These are phyloP conservation scores for Ormyrus labotus DNA, from an alignment of 2,888 invertebrate species.

Conservation along the genomic window DNA sequence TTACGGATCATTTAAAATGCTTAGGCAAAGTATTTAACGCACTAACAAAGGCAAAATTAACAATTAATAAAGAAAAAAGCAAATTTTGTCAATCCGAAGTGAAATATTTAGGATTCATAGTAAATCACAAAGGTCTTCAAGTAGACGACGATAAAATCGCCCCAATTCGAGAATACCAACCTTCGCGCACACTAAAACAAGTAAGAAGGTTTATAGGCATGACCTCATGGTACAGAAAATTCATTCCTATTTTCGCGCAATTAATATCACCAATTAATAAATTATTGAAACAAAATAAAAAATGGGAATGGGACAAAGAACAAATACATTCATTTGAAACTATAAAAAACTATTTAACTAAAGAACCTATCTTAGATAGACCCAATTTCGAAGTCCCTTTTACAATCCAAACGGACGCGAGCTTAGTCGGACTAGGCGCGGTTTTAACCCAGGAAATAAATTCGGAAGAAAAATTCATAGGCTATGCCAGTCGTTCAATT, in stretches of 20 bases:
- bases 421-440: too few relatives aligned
- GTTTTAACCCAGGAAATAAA: not conserved
- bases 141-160: conserved; percentile 55
- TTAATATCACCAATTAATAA: too few relatives aligned
- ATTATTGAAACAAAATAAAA: too few relatives aligned
- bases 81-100: conserved; percentile 58
- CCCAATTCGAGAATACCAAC: conserved; percentile 56
- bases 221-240: conserved; percentile 57
- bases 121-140: conserved; percentile 59
- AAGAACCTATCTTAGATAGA: not conserved
- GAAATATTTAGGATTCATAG: conserved; percentile 63
- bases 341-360: not conserved
- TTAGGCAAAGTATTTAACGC: conserved; percentile 34
- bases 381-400: not conserved
- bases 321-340: not conserved
- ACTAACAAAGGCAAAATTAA: conserved; percentile 26
- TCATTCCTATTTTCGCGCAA: too few relatives aligned
- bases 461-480: not conserved
- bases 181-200: conserved; percentile 56
- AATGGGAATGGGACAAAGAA: not conserved
- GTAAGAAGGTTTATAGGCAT: conserved; percentile 64
- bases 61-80: conserved; percentile 55
- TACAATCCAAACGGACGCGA: too few relatives aligned
- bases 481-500: not conserved
- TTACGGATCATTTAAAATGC: conserved; percentile 54